Base-by-base conservation (phyloP, 2,888 invertebrate species). In the Hypolimnas misippus region DNA sequence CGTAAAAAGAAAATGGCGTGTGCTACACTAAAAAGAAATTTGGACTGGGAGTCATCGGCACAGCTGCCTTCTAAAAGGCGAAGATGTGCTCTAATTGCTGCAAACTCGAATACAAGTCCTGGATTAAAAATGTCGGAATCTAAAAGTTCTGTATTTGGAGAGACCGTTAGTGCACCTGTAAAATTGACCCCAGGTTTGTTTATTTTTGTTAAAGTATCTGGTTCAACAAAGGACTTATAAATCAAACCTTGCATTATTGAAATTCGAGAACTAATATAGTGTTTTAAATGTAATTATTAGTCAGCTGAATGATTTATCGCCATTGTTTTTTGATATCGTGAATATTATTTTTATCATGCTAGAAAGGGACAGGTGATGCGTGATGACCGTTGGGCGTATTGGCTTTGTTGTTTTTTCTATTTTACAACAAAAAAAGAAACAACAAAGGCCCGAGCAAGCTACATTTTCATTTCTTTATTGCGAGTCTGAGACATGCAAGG, bases 41-140 rank as follows among this genome's bases (percentile, higher is more conserved):
- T 98, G 83, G 98, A 98, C 88, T 98, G 98, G 95, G 98, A 98
- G 92, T 96, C 98, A 71, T 95, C 98, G 89, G 96, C 96, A 83
- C 96, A 96, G 81, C 93, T 97, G 79, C 97, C 98, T 64, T 95
- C 96, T 31, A 98, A 98, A 91, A 94, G 98, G 82, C 94, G 98
- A 88, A 95, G 98, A 93, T 98, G 98, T 92, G 95, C 96, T 79
- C 97, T 97, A 64, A 96, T 97, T 93, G 96, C 97, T 78, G 94
- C 94, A 71, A 86, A 86, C 69, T 83, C 90, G 21, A 89, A 88
- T 75, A 87, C 90, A 76, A 89, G 94, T 86, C 85, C 93, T 82
- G 82, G 92, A 74, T 84, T 90, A 68, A 90, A 88, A 82, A 76
- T 85, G 75, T 79, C 92, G 79, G 94, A 94, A 85, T 89, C 90